Percentiles rank a stretch among this genome's conserved stretches.
Conservation (phyloP, 2,113 vertebrate genomes). For the Sarotherodon lohbergeri region DNA sequence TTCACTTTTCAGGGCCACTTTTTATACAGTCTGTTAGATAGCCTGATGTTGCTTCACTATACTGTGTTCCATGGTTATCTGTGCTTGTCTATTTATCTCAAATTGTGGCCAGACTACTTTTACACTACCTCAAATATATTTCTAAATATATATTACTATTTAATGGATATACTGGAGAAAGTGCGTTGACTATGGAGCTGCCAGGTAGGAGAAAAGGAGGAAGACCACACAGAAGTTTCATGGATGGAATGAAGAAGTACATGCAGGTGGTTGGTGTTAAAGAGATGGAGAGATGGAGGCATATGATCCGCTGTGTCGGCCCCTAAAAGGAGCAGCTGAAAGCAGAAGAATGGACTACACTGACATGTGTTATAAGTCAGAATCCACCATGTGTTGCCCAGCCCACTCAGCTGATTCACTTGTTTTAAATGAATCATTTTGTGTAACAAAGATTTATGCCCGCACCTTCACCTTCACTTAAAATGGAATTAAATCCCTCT, state of each 20-base stretch:
- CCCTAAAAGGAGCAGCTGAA: neutral
- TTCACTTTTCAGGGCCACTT: neutral
- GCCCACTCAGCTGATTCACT: neutral
- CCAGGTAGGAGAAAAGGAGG: neutral
- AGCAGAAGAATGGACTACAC: neutral
- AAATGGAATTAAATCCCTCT: neutral
- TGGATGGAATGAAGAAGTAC: neutral
- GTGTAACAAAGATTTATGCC: neutral
- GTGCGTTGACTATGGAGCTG: neutral
- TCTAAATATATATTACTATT: neutral
- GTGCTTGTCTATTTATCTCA: neutral
- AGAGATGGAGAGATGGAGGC: neutral
- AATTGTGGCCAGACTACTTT: neutral
- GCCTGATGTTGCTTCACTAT: neutral
- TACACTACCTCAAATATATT: neutral
- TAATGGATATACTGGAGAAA: neutral
- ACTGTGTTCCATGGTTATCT: neutral
- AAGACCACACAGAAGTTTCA: neutral
- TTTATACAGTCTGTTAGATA: neutral
- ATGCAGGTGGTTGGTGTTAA: neutral
- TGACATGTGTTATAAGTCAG: neutral
- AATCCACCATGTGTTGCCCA: neutral
- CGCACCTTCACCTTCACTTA: neutral
- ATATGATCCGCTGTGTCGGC: neutral
- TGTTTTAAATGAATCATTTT: neutral